A percentile compares a stretch with the other conserved stretches of the same genome.
Conservation (phyloP, 1,140 invertebrate genomes). For the Euura saliciscinereae region DNA sequence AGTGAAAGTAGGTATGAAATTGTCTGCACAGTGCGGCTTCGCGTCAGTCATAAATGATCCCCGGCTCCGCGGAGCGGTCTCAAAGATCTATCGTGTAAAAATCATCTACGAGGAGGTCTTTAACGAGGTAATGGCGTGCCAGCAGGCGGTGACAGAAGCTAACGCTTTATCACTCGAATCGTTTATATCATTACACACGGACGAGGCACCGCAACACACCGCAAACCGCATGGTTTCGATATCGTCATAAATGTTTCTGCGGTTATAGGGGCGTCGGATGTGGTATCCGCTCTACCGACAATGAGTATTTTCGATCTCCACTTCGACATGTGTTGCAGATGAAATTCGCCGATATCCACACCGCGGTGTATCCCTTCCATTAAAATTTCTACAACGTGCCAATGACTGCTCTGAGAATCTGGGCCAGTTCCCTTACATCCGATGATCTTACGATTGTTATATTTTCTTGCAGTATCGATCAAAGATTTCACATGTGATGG, state of each 20-base stretch:
- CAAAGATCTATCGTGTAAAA: neutral
- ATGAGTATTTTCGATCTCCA: neutral
- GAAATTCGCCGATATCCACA: conserved; percentile 22
- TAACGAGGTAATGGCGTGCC: neutral
- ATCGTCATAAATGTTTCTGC: neutral
- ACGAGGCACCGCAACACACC: too few relatives aligned
- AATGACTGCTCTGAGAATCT: neutral
- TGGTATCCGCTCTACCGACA: neutral
- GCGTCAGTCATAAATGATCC: neutral
- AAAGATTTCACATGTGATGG: conserved; percentile 15
- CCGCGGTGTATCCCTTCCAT: neutral
- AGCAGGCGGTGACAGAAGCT: conserved; percentile 6
- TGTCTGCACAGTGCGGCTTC: neutral
- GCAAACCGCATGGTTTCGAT: too few relatives aligned
- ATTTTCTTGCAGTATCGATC: conserved; percentile 14
- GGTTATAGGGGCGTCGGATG: neutral
- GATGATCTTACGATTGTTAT: conserved; percentile 19
- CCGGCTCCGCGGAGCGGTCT: neutral
- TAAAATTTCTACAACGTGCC: too few relatives aligned
- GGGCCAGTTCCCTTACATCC: neutral
- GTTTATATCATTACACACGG: neutral
- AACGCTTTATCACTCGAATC: conserved; percentile 1
- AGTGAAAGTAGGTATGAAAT: neutral
- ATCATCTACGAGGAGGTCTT: neutral
- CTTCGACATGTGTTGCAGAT: conserved; percentile 2